Evolutionary conservation across 2,797 vertebrate genomes (phyloP).

Genomic region (Cichlasoma orientale): DNA sequence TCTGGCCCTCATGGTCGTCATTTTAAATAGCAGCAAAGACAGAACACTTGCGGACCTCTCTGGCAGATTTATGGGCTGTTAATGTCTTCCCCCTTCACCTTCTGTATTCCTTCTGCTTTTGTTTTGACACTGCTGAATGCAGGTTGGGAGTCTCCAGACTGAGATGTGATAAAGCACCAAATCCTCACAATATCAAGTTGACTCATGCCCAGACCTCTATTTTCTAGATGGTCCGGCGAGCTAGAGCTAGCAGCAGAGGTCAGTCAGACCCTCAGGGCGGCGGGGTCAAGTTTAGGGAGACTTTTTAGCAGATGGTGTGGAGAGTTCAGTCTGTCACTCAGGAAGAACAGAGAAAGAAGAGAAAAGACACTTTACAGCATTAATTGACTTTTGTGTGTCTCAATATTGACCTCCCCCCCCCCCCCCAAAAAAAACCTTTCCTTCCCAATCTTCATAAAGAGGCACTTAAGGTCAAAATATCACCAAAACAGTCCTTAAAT

Average conservation of each 20-base stretch:
- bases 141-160: slow-evolving; percentile 51
- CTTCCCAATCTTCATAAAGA: slow-evolving; percentile 58
- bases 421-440: slow-evolving; percentile 9
- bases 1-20: slow-evolving; percentile 69
- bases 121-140: slow-evolving; percentile 56
- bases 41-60: slow-evolving; percentile 59
- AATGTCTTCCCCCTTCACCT: slow-evolving; percentile 43
- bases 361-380: slow-evolving; percentile 69
- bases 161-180: slow-evolving; percentile 39
- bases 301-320: slow-evolving; percentile 77
- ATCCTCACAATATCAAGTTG: slow-evolving; percentile 42
- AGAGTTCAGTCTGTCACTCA: slow-evolving; percentile 72
- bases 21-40: slow-evolving; percentile 68
- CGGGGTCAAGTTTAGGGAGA: slow-evolving; percentile 79
- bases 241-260: slow-evolving; percentile 50
- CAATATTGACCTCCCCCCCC: slow-evolving; percentile 59
- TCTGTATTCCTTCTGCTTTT: slow-evolving; percentile 48
- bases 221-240: slow-evolving; percentile 24
- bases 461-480: slow-evolving; percentile 74
- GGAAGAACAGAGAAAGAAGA: slow-evolving; percentile 61
- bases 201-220: slow-evolving; percentile 31
- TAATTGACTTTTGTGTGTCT: slow-evolving; percentile 67
- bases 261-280: slow-evolving; percentile 51
- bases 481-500: slow-evolving; percentile 72
- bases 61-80: slow-evolving; percentile 71